Base-by-base conservation (phyloP, 2,113 vertebrate species). In the Ifrita kowaldi region DNA sequence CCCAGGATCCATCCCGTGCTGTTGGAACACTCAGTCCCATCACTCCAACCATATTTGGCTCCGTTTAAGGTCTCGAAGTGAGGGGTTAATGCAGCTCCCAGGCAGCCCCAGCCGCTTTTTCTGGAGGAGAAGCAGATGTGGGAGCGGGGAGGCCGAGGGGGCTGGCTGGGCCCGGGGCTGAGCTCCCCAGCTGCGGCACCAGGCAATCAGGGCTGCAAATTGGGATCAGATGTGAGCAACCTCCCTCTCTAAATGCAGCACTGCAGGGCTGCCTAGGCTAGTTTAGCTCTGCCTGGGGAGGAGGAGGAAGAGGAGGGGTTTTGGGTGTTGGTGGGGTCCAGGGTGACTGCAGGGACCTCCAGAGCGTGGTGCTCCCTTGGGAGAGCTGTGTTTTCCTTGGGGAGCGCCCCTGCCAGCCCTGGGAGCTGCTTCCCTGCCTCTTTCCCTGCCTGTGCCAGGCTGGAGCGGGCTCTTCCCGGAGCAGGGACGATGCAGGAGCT, bases 401-500 rank as follows among this genome's bases (percentile, higher is more conserved):
- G 67, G 42, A 59, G 20, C 2, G 3, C 14, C 32, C 1, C 13
- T 82, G 27, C 11, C 47, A 39, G 60, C 44, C 12, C 35, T 27
- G 8, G 28, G 37, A 37, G 37, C 59, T 6, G 23, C 23, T 67
- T 16, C n/a, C 52, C 14, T 30, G 22, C 27, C 32, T 44, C 23
- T 30, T 37, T 27, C 27, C 19, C 47, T 53, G 69, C 23, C 53
- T 30, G 53, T 5, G 13, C n/a, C 3, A 2, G 28, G n/a, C 63
- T 59, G 70, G 24, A 44, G 68, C 16, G 2, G 80, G 15, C 13
- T 47, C 22, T 50, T 3, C 23, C 33, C 0, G 0, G 59, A 27
- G 90, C 20, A 3, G 70, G 33, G 42, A 35, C 1, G 23, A 97
- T 97, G 97, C 94, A 95, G 56, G 97, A 98, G 64, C 37, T 97